phyloP scores from a whole-genome alignment of 2,113 vertebrate genomes.

The Prionailurus viverrinus region DNA sequence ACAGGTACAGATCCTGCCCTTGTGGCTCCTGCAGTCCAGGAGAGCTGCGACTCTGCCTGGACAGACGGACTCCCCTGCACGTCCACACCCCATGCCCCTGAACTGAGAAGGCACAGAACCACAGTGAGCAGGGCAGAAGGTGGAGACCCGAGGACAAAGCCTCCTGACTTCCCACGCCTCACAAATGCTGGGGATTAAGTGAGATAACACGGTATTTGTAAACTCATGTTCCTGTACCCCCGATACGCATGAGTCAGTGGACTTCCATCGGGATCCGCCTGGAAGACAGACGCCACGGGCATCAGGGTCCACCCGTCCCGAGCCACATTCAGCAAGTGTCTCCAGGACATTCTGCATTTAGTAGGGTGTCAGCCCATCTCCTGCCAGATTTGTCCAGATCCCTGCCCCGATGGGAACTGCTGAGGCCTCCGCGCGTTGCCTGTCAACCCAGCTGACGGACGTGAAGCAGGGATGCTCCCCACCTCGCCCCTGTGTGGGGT shows the following conservation, averaged over 20 bases:
- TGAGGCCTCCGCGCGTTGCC: neutral
- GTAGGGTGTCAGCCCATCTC: neutral
- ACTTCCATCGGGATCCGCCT: too few relatives aligned
- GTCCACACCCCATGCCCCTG: neutral
- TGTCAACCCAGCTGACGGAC: rapidly evolving
- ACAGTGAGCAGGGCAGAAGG: neutral
- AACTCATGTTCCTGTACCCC: neutral
- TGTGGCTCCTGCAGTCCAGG: neutral
- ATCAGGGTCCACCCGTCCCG: neutral
- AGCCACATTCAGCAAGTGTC: neutral
- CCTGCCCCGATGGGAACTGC: neutral
- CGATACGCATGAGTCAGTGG: too few relatives aligned
- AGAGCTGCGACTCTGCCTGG: neutral
- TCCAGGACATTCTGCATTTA: neutral
- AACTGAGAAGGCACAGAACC: neutral
- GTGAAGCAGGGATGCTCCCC: neutral
- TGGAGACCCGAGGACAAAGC: neutral
- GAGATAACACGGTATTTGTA: neutral
- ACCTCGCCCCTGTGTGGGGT: too few relatives aligned
- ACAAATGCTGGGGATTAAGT: neutral
- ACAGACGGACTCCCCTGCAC: neutral
- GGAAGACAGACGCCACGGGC: neutral
- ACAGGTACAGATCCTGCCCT: neutral
- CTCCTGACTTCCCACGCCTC: neutral
- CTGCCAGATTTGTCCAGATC: neutral